Base-by-base conservation (phyloP, 2,888 invertebrate genomes). In the Blastobasis adustella region DNA sequence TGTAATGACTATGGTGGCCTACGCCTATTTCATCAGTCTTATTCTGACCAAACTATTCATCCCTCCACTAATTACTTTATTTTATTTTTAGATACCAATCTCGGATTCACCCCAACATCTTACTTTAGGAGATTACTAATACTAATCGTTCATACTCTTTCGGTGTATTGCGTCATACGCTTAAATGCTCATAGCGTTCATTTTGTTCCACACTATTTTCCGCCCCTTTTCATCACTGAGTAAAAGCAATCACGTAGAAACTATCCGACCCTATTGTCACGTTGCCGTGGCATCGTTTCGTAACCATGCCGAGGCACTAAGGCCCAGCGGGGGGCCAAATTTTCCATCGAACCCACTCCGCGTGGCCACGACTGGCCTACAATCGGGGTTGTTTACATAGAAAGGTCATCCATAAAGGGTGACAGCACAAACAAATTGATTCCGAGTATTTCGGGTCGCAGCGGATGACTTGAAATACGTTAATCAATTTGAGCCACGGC, bases 381-480 rank as follows among this genome's bases (percentile, higher is more conserved):
- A 70, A 67, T 64, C 66, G 62, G 62, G 54, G 56, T 56, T 66
- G 71, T 70, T 66, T 69, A 65, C 64, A 52, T 36, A 59, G 23
- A 65, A 70, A 72, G 67, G 67, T 66, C 70, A 61, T 60, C 61
- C 56, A 61, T 65, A 65, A 74, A 67, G 68, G 67, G 69, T 67
- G 71, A 63, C 65, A 62, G 62, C 53, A 52, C 59, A 69, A 71
- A 69, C 69, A 73, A 67, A 71, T 70, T 58, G 63, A 71, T 72
- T 23, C 23, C 23, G 23, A 2, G 23, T 23, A 23, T 23, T 69
- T 58, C 56, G 59, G 66, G 60, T 53, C 61, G 56, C 55, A 52
- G 57, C 53, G 23, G 23, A 23, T 54, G 57, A 55, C 61, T 58
- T 57, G 55, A 52, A 23, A 23, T 23, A 49, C 51, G 56, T 63